Evolutionary conservation across 2,113 vertebrate genomes (phyloP), one percentile per base, ranked within the genome.

Genomic region (Orycteropus afer): DNA sequence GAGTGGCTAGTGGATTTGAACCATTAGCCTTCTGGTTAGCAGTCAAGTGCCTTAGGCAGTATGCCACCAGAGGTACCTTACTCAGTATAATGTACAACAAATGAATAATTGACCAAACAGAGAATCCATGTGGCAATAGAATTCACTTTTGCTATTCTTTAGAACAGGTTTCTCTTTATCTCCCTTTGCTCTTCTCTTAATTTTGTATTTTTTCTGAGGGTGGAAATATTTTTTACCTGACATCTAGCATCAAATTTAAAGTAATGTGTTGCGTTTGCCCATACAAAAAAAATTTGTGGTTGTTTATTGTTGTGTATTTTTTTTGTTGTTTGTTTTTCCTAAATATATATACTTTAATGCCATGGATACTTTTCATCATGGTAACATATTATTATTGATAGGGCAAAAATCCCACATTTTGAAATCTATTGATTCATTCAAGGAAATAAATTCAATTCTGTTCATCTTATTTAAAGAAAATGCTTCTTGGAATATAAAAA

Each of bases 381-480:
- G 22, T n/a, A 87, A 80, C 13, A 76, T 27, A 91, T 12, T 89
- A 67, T 71, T n/a, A 29, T 11, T 65, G 37, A 57, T 22, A 71
- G 73, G 14, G 14, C 23, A 77, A 91, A 76, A 80, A n/a, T n/a
- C n/a, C n/a, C n/a, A n/a, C n/a, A n/a, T 73, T 81, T 65, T 25
- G 13, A 81, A 73, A 45, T 95, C 2, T 69, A 74, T 77, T 94
- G 49, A 93, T 42, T 51, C 85, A 74, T 25, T 57, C 90, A 73
- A 49, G 85, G 27, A 78, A 82, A 34, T 59, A 69, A 45, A 85
- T 45, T 85, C 29, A 90, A 69, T 73, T 92, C 25, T 81, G 23
- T 86, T 90, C 53, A 84, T 22, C 34, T 71, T 85, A 69, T 85
- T 59, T 84, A 84, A 88, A 57, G 0, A 49, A 27, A 83, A 76